Evolutionary conservation across 2,113 vertebrate species (phyloP).

Genomic region (Parotia lawesii): DNA sequence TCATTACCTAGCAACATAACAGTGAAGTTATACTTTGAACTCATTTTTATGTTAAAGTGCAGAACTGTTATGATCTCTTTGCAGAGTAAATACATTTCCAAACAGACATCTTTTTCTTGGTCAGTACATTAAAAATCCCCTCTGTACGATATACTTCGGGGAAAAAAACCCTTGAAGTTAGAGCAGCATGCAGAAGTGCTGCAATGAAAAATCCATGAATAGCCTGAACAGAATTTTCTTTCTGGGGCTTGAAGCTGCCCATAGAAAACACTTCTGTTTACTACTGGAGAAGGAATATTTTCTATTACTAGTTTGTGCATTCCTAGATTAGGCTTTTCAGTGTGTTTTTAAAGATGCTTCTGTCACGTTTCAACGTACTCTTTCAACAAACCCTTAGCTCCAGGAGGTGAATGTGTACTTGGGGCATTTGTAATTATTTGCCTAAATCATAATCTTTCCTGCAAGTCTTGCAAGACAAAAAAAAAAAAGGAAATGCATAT

Average conservation of each 20-base stretch:
- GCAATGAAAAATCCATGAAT: neutral
- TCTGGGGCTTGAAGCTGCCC: neutral
- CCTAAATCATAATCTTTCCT: neutral
- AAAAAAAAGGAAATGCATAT: neutral
- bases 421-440: neutral
- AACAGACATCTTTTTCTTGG: neutral
- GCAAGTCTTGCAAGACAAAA: neutral
- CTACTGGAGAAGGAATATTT: neutral
- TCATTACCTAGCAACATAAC: neutral
- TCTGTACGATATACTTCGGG: neutral
- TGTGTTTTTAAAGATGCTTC: neutral
- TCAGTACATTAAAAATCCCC: neutral
- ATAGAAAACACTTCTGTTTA: neutral
- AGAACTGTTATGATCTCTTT: neutral
- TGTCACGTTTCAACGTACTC: neutral
- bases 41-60: neutral
- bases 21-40: neutral
- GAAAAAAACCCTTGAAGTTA: neutral
- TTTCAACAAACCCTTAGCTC: neutral
- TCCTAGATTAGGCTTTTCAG: neutral
- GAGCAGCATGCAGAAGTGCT: neutral
- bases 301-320: neutral
- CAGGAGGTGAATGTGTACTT: neutral
- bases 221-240: neutral
- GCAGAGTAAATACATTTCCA: neutral